Evolutionary conservation across 2,797 vertebrate species (phyloP).

Genomic region (Saxicola maurus): DNA sequence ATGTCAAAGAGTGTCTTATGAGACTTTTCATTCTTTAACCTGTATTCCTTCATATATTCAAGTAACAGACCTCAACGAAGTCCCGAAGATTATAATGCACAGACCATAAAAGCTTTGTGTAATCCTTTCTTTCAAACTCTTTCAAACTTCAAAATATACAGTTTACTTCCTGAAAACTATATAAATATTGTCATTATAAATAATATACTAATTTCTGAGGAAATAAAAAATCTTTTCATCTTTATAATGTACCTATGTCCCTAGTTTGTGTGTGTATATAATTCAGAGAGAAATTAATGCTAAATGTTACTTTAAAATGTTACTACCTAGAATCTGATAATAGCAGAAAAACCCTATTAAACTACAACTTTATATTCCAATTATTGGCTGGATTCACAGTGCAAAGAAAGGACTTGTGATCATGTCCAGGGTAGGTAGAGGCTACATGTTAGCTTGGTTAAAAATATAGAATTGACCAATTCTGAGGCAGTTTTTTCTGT

Average conservation of each 20-base stretch:
- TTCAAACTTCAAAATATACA: background rate
- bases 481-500: background rate
- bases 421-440: background rate
- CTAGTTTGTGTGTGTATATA: background rate
- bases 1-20: background rate
- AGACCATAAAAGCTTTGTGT: background rate
- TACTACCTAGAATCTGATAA: background rate
- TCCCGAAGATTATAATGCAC: background rate
- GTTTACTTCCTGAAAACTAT: background rate
- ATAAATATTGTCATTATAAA: background rate
- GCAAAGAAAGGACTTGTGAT: background rate
- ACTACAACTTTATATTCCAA: background rate
- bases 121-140: background rate
- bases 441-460: background rate
- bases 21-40: background rate
- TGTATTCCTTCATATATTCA: background rate
- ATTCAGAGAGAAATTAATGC: background rate
- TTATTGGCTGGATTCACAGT: background rate
- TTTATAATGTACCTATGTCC: background rate
- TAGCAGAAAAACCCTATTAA: background rate
- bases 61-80: background rate
- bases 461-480: background rate
- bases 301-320: background rate
- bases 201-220: background rate
- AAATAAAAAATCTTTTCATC: background rate